These are phyloP conservation scores for Chrysomela aeneicollis DNA, from an alignment of 2,888 invertebrate genomes.

Conservation along the genomic window DNA sequence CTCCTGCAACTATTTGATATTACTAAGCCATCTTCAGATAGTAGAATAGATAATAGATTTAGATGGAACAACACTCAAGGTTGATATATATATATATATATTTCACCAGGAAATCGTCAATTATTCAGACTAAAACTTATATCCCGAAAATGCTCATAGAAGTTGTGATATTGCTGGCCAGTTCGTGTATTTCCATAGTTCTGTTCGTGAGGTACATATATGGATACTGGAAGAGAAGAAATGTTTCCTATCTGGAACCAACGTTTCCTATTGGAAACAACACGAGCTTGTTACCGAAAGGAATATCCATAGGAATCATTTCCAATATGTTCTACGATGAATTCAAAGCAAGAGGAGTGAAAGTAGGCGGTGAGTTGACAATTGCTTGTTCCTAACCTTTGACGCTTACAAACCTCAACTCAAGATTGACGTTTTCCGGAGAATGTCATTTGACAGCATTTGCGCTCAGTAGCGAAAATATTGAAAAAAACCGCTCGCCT, in stretches of 20 bases:
- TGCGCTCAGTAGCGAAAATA: too few species aligned
- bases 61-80: too few species aligned
- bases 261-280: constrained; percentile 25
- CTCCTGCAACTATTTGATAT: too few species aligned
- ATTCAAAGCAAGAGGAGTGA: constrained; percentile 22
- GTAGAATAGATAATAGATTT: too few species aligned
- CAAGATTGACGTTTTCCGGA: too few species aligned
- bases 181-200: background rate
- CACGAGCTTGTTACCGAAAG: constrained; percentile 17
- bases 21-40: too few species aligned
- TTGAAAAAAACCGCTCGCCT: too few species aligned
- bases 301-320: constrained; percentile 18
- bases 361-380: constrained; percentile 21
- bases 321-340: constrained; percentile 19
- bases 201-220: constrained; percentile 17
- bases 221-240: constrained; percentile 22
- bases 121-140: background rate
- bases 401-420: too few species aligned
- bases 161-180: background rate
- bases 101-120: too few species aligned
- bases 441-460: too few species aligned
- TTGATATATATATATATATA: too few species aligned
- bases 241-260: constrained; percentile 23
- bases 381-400: too few species aligned
- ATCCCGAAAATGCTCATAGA: background rate